Evolutionary conservation across 1,140 invertebrate genomes (phyloP).

Genomic region (Achatina immaculata): DNA sequence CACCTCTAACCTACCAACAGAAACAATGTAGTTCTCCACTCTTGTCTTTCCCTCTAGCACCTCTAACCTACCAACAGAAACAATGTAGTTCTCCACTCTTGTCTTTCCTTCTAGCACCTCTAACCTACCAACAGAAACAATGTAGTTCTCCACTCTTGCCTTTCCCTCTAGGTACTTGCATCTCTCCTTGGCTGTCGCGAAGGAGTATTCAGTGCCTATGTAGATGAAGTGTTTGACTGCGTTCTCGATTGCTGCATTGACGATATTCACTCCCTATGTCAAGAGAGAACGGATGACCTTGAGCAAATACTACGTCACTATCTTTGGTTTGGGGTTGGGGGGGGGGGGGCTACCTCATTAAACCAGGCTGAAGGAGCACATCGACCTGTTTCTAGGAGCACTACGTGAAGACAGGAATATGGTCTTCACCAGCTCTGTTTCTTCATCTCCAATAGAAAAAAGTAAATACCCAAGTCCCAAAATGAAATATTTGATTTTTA

Average conservation of each 20-base stretch:
- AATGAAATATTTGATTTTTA: too few relatives aligned
- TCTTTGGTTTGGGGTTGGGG: constrained; percentile 1
- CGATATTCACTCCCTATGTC: constrained; percentile 7
- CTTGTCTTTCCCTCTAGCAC: too few relatives aligned
- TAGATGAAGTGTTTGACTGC: constrained; percentile 14
- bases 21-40: too few relatives aligned
- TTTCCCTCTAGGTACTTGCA: constrained; percentile 10
- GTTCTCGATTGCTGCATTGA: constrained; percentile 1
- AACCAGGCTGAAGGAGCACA: too few relatives aligned
- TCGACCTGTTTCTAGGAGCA: too few relatives aligned
- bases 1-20: too few relatives aligned
- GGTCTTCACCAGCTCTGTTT: constrained; percentile 23
- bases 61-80: too few relatives aligned
- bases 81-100: too few relatives aligned
- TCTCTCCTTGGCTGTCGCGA: neutral
- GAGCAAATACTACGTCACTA: neutral
- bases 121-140: constrained; percentile 9
- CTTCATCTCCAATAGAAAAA: neutral
- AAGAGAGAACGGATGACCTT: neutral
- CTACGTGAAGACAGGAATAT: too few relatives aligned
- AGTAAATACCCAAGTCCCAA: too few relatives aligned
- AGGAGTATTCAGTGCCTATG: neutral
- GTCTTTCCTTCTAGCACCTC: too few relatives aligned
- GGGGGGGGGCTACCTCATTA: neutral
- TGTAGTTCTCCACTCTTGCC: constrained; percentile 19